Evolutionary conservation across 2,888 invertebrate species (phyloP).

Genomic region (Cheilosia vulpina): DNA sequence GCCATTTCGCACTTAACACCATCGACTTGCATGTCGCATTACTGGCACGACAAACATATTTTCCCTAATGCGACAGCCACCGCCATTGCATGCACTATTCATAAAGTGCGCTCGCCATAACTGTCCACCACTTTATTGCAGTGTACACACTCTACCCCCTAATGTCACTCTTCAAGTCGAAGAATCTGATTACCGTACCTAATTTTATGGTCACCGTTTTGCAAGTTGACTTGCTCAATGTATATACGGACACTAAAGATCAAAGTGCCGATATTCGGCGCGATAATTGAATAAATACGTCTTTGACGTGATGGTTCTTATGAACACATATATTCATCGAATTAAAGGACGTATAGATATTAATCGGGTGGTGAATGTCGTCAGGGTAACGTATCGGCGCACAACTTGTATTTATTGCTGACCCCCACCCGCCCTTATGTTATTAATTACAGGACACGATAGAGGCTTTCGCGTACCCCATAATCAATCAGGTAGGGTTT

Average conservation of each 20-base stretch:
- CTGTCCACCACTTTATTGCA: not conserved
- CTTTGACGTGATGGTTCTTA: constrained; percentile 35
- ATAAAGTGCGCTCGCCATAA: not conserved
- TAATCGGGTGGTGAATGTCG: not conserved
- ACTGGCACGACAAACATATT: constrained; percentile 62
- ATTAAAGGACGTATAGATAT: constrained; percentile 4
- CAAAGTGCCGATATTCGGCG: constrained; percentile 50
- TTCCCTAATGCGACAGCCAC: constrained; percentile 32
- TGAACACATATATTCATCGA: constrained; percentile 35
- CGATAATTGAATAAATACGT: constrained; percentile 69
- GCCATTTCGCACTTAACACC: constrained; percentile 62
- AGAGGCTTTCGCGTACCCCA: constrained; percentile 34
- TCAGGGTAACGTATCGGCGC: constrained; percentile 42
- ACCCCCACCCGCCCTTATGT: constrained; percentile 10
- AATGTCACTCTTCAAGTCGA: constrained; percentile 8
- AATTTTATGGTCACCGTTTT: constrained; percentile 17
- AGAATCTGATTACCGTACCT: constrained; percentile 9
- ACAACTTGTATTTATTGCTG: constrained; percentile 21
- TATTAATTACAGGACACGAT: constrained; percentile 58
- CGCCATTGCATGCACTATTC: constrained; percentile 5
- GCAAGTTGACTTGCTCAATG: constrained; percentile 50
- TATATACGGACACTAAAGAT: constrained; percentile 21
- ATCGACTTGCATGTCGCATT: constrained; percentile 55
- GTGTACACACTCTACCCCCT: not conserved
- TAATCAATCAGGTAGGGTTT: constrained; percentile 57